Base-by-base conservation (phyloP, 2,888 invertebrate genomes). In the Lamproptera curius region DNA sequence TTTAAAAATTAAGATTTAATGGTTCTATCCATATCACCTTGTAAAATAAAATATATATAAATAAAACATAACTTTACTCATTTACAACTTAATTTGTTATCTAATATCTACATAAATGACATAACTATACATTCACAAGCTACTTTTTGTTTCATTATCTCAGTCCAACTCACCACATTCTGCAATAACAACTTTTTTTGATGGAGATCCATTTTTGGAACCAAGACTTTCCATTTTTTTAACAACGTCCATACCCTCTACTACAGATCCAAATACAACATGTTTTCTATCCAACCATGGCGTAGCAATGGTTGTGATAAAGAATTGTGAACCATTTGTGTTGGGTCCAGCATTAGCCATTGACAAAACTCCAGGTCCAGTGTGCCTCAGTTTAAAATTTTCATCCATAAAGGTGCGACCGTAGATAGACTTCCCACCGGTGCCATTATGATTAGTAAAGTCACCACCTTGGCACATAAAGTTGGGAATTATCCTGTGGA, bases 391-490 rank as follows among this genome's bases (percentile, higher is more conserved):
- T 46, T 90, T 91, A 89, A 99, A 99, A 89, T 98, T 98, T 85
- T 99, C 98, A 83, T 99, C 99, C 57, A 91, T 92, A 86, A 99
- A 99, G 43, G 74, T 81, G 80, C 97, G 97, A 33, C 98, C 98
- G 72, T 98, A 98, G 81, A 99, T 98, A 52, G 97, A 97, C 82
- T 97, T 97, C 52, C 98, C 98, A 39, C 96, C 96, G 66, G 95
- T 95, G 83, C 97, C 97, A 76, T 95, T 95, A 91, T 97, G 82
- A 67, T 95, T 94, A 60, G 97, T 97, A 74, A 97, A 97, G 73
- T 97, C 97, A 52, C 97, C 95, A 52, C 96, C 97, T 89, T 97
- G 97, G 77, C 96, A 96, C 97, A 98, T 98, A 87, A 97, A 97
- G 75, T 94, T 94, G 43, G 97, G 97, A 75, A 97, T 98, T 64